These are phyloP conservation scores for Agrotis puta DNA, from an alignment of 2,888 invertebrate species.

Conservation along the genomic window DNA sequence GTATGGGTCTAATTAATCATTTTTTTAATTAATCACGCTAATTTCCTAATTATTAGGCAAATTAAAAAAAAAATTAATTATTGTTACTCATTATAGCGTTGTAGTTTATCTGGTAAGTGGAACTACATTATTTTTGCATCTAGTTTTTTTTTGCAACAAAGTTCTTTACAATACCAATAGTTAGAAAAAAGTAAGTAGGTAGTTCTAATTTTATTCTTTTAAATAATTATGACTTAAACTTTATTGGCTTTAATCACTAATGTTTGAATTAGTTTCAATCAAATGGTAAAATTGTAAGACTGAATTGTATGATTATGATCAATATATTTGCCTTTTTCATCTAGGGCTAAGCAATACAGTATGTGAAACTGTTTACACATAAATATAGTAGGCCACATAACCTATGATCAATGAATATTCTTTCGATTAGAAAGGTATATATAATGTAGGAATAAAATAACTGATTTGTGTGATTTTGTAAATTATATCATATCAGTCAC, in stretches of 20 bases:
- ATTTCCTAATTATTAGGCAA: neutral
- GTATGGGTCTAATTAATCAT: neutral
- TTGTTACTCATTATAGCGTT: conserved; percentile 33
- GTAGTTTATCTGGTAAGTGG: conserved; percentile 38
- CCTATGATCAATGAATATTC: neutral
- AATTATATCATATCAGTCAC: conserved; percentile 28
- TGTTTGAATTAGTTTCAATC: neutral
- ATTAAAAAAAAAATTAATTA: neutral
- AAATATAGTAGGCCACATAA: neutral
- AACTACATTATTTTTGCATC: conserved; percentile 4
- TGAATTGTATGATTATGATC: conserved; percentile 1
- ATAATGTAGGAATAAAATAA: conserved; percentile 29
- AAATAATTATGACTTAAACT: too few relatives aligned
- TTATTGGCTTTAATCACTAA: neutral
- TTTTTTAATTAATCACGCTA: conserved; percentile 2
- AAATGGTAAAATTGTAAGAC: neutral
- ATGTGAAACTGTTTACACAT: neutral
- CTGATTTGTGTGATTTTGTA: conserved; percentile 44
- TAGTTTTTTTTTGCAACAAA: conserved; percentile 2
- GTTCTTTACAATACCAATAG: neutral
- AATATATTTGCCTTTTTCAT: neutral
- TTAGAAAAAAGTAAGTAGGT: conserved; percentile 1
- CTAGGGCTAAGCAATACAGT: neutral
- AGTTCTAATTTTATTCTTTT: neutral
- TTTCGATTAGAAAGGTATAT: conserved; percentile 2